Evolutionary conservation across 2,113 vertebrate genomes (phyloP).

Genomic region (Myotis yumanensis): DNA sequence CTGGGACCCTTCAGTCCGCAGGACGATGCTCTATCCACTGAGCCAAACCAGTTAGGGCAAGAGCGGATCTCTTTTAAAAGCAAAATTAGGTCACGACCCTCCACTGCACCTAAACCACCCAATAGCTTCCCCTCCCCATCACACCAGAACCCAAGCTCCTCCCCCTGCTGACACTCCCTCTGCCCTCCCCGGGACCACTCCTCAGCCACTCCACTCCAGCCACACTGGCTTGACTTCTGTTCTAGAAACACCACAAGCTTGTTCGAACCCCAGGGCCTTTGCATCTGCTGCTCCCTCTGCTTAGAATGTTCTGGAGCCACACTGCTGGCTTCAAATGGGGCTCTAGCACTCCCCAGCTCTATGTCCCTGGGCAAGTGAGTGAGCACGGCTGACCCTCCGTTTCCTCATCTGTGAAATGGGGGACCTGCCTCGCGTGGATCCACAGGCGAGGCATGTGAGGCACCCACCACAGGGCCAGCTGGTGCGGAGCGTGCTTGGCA

Average conservation of each 20-base stretch:
- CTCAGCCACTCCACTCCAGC: not conserved
- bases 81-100: not conserved
- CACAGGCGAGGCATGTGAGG: fast-evolving
- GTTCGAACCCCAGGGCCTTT: not conserved
- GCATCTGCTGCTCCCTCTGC: not conserved
- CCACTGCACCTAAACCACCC: not conserved
- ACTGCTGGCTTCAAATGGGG: not conserved
- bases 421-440: not conserved
- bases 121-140: not conserved
- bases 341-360: not conserved
- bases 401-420: not conserved
- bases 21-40: too few relatives aligned
- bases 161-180: not conserved
- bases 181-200: not conserved
- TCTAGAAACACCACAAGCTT: not conserved
- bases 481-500: fast-evolving
- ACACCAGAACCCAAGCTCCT: not conserved
- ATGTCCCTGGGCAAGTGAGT: not conserved
- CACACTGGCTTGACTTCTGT: not conserved
- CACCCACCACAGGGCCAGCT: not conserved
- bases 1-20: too few relatives aligned
- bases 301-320: not conserved
- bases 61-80: not conserved
- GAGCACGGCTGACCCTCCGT: not conserved
- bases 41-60: too few relatives aligned